Percentiles rank a stretch among this genome's conserved stretches.
Evolutionary conservation across 2,113 vertebrate genomes (phyloP).

Genomic region (Peromyscus polionotus): DNA sequence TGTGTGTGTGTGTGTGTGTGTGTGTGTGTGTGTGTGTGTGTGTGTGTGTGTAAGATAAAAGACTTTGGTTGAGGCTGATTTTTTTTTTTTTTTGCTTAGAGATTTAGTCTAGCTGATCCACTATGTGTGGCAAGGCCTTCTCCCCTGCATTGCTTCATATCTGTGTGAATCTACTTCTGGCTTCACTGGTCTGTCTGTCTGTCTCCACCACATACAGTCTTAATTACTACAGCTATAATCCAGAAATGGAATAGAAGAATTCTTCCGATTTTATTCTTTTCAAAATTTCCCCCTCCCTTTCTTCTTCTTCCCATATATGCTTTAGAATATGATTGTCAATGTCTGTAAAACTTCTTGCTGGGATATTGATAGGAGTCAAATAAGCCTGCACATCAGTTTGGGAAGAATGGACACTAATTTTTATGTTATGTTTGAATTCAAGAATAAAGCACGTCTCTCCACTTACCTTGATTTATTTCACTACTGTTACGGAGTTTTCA

Average conservation of each 20-base stretch:
- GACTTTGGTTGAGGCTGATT: not conserved
- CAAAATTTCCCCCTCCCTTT: not conserved
- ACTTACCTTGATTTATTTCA: not conserved
- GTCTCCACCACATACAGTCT: not conserved
- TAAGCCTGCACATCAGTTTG: not conserved
- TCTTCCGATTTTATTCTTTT: conserved; percentile 3
- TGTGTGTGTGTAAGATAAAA: not conserved
- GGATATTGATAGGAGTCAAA: not conserved
- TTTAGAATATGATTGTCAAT: not conserved
- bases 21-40: too few species aligned
- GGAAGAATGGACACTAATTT: not conserved
- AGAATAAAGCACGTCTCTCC: not conserved
- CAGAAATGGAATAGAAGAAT: not conserved
- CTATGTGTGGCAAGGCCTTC: not conserved
- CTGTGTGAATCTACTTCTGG: not conserved
- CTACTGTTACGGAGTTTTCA: not conserved
- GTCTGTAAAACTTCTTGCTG: not conserved
- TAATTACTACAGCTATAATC: not conserved
- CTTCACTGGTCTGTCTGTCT: not conserved
- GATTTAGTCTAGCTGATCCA: not conserved
- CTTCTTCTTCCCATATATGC: not conserved
- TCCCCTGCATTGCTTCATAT: not conserved
- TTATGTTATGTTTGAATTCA: not conserved
- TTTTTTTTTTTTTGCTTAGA: not conserved
- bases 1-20: not conserved